These are phyloP conservation scores for Halichoerus grypus DNA, from an alignment of 2,113 vertebrate genomes.

Conservation along the genomic window DNA sequence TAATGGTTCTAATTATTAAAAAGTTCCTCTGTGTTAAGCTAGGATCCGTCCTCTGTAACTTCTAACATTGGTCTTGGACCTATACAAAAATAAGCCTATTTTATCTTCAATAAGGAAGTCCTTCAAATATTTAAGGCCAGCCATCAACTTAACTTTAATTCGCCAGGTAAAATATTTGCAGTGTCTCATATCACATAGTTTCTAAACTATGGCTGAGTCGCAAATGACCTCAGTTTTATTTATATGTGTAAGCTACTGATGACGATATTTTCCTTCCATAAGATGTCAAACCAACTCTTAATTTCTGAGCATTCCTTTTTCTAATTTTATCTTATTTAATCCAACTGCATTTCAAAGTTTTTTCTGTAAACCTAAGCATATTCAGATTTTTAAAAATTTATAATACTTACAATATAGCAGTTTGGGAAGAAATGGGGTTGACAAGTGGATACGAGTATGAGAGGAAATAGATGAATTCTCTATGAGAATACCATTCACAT, in stretches of 20 bases:
- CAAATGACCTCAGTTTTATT: conserved; percentile 9
- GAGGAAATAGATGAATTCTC: background rate
- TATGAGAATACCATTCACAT: background rate
- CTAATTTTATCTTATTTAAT: conserved; percentile 14
- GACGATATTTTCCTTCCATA: background rate
- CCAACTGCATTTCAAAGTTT: conserved; percentile 21
- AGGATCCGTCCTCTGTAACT: background rate
- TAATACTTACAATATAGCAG: background rate
- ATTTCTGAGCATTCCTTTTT: background rate
- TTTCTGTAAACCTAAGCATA: conserved; percentile 23
- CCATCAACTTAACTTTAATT: conserved; percentile 34
- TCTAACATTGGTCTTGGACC: background rate
- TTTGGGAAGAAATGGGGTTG: conserved; percentile 8
- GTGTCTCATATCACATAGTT: background rate
- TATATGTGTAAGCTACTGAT: background rate
- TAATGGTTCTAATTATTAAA: background rate
- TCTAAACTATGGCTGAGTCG: background rate
- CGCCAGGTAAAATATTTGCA: conserved; percentile 25
- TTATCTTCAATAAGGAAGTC: conserved; percentile 33
- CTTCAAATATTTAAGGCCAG: conserved; percentile 37
- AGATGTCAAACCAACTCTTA: conserved; percentile 42
- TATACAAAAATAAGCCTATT: conserved; percentile 19
- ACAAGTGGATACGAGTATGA: background rate
- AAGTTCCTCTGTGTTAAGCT: conserved; percentile 44
- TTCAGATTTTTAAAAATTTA: background rate